These are phyloP conservation scores for Myopa tessellatipennis DNA, from an alignment of 2,888 invertebrate species.

Conservation along the genomic window DNA sequence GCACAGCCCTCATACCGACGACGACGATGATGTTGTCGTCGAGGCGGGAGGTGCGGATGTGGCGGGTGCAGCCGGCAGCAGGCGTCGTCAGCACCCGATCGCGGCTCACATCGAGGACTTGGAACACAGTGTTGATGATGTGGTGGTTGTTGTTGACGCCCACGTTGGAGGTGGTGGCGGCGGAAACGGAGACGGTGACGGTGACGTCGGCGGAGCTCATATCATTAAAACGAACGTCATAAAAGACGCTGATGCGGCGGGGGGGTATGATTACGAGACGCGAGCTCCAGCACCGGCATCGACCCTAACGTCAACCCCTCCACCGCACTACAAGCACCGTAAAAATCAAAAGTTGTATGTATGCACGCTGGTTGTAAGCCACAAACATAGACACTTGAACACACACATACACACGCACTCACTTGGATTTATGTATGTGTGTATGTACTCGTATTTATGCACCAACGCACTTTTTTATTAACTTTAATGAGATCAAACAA, in stretches of 20 bases:
- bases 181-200: neutral
- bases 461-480: conserved; percentile 6
- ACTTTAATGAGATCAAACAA: conserved; percentile 2
- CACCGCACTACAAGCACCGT: conserved; percentile 52
- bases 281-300: conserved; percentile 39
- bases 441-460: neutral
- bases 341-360: conserved; percentile 53
- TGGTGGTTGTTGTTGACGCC: conserved; percentile 57
- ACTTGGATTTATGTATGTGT: neutral
- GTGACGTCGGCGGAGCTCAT: no score
- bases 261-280: conserved; percentile 40
- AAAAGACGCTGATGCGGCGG: conserved; percentile 38
- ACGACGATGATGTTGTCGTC: conserved; percentile 61
- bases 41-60: conserved; percentile 57
- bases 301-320: conserved; percentile 35
- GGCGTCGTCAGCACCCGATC: conserved; percentile 11
- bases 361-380: conserved; percentile 31
- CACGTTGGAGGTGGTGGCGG: conserved; percentile 36
- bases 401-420: conserved; percentile 27
- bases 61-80: conserved; percentile 8
- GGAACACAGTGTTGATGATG: conserved; percentile 57
- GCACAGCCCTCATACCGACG: conserved; percentile 68
- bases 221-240: no score
- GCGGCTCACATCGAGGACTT: conserved; percentile 43
- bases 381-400: neutral